These are phyloP conservation scores for Neria commutata DNA, from an alignment of 2,888 invertebrate genomes.

Conservation along the genomic window DNA sequence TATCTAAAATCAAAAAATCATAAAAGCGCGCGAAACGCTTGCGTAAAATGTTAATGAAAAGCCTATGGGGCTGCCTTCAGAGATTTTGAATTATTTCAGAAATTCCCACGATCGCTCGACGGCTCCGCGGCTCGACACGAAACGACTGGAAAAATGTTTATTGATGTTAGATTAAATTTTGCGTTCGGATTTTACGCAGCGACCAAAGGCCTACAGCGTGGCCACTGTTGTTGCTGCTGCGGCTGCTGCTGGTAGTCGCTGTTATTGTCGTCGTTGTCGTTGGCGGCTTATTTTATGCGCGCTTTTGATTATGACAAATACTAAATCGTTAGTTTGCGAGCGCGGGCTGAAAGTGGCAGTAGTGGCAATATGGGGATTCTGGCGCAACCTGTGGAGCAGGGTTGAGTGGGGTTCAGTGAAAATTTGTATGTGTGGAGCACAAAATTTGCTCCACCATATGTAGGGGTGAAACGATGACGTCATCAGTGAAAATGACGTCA, in stretches of 20 bases:
- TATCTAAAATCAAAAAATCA: no score
- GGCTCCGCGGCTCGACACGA: no score
- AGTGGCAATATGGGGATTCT: no score
- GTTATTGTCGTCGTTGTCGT: background rate
- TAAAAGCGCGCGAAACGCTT: no score
- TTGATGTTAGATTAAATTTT: background rate
- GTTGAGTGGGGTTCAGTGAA: no score
- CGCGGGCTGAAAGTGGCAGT: background rate
- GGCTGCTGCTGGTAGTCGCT: background rate
- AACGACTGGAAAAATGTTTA: background rate
- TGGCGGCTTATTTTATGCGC: background rate
- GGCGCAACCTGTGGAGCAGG: no score
- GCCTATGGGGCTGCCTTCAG: background rate
- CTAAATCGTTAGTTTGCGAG: background rate
- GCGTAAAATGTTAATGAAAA: background rate
- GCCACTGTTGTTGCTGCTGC: background rate
- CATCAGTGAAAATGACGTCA: no score
- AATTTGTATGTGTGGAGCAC: no score
- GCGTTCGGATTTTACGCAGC: no score
- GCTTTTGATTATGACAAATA: background rate
- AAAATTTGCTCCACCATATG: no score
- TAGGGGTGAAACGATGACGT: no score
- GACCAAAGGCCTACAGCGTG: no score
- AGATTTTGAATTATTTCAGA: background rate
- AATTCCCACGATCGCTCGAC: background rate